These are phyloP conservation scores for Bombus vancouverensis DNA, from an alignment of 1,140 invertebrate species.

Conservation along the genomic window DNA sequence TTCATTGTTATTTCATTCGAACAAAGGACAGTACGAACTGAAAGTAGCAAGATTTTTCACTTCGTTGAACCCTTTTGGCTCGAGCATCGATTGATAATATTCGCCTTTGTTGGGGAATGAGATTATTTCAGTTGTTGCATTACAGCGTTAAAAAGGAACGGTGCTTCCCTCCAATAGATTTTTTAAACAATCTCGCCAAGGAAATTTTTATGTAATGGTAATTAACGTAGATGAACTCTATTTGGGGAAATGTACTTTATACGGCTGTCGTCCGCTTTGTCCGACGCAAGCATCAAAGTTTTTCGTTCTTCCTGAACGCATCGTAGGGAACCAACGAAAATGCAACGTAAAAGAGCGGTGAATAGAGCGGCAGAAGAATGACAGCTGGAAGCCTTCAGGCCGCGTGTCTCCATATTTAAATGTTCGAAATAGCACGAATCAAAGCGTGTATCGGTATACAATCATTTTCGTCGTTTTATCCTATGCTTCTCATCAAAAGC, in stretches of 20 bases:
- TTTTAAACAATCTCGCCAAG: neutral
- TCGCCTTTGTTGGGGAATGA: neutral
- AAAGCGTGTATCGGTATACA: neutral
- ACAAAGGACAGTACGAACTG: neutral
- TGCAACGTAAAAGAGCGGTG: neutral
- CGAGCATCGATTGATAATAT: neutral
- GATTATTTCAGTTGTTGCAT: neutral
- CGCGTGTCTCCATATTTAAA: neutral
- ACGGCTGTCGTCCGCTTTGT: constrained; percentile 1
- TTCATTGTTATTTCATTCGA: neutral
- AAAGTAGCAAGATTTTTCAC: neutral
- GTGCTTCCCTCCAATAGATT: neutral
- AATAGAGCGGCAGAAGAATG: neutral
- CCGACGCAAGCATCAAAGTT: constrained; percentile 3
- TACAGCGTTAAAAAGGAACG: neutral
- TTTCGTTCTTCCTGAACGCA: neutral
- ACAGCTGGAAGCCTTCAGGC: neutral
- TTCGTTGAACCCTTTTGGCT: neutral
- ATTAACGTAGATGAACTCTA: constrained; percentile 1
- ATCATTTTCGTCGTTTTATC: neutral
- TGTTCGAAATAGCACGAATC: neutral
- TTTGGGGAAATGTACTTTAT: constrained; percentile 3
- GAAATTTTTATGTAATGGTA: neutral
- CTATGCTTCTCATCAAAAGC: neutral
- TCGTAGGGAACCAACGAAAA: neutral